Evolutionary conservation across 2,113 vertebrate genomes (phyloP).

Genomic region (Corvus moneduloides): DNA sequence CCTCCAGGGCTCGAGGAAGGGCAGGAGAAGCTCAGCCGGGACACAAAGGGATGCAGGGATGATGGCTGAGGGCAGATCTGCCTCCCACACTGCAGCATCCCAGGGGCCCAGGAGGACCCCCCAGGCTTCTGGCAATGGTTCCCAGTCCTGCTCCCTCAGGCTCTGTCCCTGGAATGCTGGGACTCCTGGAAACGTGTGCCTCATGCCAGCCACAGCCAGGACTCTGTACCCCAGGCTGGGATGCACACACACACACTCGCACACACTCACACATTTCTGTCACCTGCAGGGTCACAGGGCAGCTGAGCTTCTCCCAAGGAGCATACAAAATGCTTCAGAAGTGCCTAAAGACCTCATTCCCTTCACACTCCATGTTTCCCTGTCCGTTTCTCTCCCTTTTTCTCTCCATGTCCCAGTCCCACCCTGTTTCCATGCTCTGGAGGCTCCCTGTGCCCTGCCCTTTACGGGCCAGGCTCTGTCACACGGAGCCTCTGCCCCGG

Average conservation of each 20-base stretch:
- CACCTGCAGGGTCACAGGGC: neutral
- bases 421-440: neutral
- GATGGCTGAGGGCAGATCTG: neutral
- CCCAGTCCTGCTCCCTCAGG: rapidly evolving
- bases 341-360: neutral
- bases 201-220: neutral
- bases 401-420: neutral
- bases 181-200: neutral
- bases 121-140: neutral
- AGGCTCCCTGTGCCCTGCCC: neutral
- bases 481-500: neutral
- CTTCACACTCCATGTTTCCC: rapidly evolving
- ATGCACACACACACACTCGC: neutral
- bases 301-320: neutral
- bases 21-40: neutral
- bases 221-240: neutral
- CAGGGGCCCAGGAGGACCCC: neutral
- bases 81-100: neutral
- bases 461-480: neutral
- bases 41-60: neutral
- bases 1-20: neutral
- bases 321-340: neutral
- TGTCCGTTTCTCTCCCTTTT: neutral
- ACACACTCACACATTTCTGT: neutral
- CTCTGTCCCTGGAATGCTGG: neutral